phyloP scores from a whole-genome alignment of 30 jellyfish, hydroid and myxozoan genomes.

The Aurelia sp. region DNA sequence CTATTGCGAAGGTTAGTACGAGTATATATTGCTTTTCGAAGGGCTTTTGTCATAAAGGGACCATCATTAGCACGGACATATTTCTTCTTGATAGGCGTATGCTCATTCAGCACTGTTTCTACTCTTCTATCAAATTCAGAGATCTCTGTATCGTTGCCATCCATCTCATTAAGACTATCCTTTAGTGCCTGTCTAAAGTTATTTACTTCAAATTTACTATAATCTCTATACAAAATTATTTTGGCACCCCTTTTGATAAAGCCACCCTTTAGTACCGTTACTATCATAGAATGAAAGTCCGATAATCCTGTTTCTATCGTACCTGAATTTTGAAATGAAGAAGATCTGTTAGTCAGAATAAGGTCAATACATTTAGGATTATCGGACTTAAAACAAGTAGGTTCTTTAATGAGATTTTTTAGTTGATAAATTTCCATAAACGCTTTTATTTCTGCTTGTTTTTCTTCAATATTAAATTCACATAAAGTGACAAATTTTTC shows the following conservation, averaged over 20 bases:
- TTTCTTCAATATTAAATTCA: no score
- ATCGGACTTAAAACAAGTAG: slow-evolving; percentile 44
- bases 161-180: no score
- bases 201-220: no score
- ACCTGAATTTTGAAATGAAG: slow-evolving; percentile 12
- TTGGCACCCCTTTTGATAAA: slow-evolving; percentile 1
- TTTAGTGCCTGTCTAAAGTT: no score
- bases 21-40: background rate
- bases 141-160: no score
- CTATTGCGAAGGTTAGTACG: background rate
- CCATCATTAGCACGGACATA: background rate
- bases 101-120: slow-evolving; percentile 13
- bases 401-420: slow-evolving; percentile 23
- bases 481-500: no score
- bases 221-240: no score
- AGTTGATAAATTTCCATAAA: no score
- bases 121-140: background rate
- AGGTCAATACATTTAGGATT: slow-evolving; percentile 13
- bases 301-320: slow-evolving; percentile 21
- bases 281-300: no score
- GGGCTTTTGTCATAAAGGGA: no score
- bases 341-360: slow-evolving; percentile 22
- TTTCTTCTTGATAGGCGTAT: slow-evolving; percentile 18
- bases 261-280: no score
- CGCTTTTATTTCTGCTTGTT: no score